Conservation (phyloP, 2,113 vertebrate genomes). For the Eonycteris spelaea region DNA sequence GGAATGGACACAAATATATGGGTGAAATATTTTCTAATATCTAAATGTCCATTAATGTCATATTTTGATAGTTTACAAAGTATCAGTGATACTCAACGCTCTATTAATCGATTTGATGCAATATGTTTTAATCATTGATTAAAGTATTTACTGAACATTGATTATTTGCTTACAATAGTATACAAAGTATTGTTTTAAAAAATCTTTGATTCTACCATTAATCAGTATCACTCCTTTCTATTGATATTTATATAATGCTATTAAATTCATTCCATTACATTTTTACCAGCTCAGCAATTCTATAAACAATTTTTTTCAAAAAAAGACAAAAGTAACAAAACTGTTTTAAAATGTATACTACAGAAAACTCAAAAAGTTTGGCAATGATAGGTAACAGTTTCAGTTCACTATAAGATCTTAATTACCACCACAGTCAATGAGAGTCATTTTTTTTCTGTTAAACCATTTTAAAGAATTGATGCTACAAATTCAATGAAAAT, state of each 20-base stretch:
- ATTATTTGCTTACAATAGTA: background rate
- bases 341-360: background rate
- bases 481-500: constrained; percentile 34
- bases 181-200: background rate
- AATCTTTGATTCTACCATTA: background rate
- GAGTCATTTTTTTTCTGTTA: background rate
- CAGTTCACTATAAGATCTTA: background rate
- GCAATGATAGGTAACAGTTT: background rate
- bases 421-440: background rate
- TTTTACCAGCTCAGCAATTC: background rate
- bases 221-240: background rate
- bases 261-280: background rate
- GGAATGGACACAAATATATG: background rate
- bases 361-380: background rate
- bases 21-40: background rate
- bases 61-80: background rate
- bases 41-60: background rate
- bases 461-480: constrained; percentile 32
- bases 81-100: background rate
- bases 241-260: background rate
- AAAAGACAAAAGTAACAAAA: background rate
- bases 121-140: background rate
- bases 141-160: background rate
- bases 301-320: background rate
- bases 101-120: background rate